Percentiles rank a stretch among this genome's conserved stretches.
phyloP scores from a whole-genome alignment of 2,888 invertebrate species.

The Stegana nigrithorax region DNA sequence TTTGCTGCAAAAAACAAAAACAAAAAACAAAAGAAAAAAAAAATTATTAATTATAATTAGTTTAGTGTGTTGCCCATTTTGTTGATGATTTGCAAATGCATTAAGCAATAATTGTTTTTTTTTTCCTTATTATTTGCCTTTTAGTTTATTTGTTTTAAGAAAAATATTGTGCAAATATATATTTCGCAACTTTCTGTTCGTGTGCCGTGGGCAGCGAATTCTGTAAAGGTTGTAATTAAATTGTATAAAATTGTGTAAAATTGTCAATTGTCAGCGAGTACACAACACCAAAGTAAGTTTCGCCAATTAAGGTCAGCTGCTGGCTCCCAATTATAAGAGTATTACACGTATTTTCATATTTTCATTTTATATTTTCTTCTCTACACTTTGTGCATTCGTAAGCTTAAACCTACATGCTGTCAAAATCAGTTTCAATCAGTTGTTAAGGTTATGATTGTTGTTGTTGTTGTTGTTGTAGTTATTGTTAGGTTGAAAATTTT shows the following conservation, averaged over 20 bases:
- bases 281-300: constrained; percentile 12
- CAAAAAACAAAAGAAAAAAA: neutral
- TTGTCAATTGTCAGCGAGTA: neutral
- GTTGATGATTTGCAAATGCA: too few relatives aligned
- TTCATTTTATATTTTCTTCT: too few relatives aligned
- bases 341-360: neutral
- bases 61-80: constrained; percentile 3
- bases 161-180: too few relatives aligned
- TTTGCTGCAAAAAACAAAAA: constrained; percentile 1
- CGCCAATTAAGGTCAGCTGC: constrained; percentile 13
- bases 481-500: too few relatives aligned
- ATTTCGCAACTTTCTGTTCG: neutral
- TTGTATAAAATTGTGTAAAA: neutral
- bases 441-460: neutral
- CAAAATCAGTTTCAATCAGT: too few relatives aligned
- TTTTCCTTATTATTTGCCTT: neutral
- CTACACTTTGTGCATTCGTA: too few relatives aligned
- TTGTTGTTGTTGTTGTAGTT: neutral
- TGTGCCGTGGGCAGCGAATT: too few relatives aligned
- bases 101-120: neutral
- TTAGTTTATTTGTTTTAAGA: neutral
- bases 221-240: neutral
- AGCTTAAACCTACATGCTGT: constrained; percentile 17
- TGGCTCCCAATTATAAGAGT: neutral
- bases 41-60: neutral